Evolutionary conservation across 2,797 vertebrate genomes (phyloP).

Genomic region (Mycteria americana): DNA sequence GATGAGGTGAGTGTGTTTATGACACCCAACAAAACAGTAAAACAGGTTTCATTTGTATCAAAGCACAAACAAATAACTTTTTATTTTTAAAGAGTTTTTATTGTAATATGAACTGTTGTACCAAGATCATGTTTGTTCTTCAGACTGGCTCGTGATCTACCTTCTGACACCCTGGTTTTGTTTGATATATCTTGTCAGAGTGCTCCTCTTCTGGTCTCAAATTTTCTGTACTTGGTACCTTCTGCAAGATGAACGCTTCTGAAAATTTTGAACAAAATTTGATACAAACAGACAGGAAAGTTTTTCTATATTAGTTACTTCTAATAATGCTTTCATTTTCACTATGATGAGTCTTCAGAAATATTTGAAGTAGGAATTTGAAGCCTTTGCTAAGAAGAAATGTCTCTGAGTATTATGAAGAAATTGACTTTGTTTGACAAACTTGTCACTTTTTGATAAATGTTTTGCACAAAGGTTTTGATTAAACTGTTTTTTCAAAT

Average conservation of each 20-base stretch:
- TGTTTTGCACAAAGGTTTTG: neutral
- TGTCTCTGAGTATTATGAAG: neutral
- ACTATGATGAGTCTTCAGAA: neutral
- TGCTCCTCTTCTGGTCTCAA: neutral
- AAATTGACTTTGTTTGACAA: neutral
- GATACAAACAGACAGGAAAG: neutral
- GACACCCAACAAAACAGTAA: neutral
- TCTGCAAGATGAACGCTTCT: neutral
- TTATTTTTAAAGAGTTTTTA: neutral
- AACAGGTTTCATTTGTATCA: neutral
- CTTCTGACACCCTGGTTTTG: neutral
- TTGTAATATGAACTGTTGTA: neutral
- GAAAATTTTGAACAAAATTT: neutral
- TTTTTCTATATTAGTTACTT: neutral
- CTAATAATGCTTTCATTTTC: neutral
- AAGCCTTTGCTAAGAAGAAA: neutral
- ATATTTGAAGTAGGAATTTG: neutral
- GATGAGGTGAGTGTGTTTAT: slow-evolving; percentile 67
- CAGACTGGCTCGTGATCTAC: neutral
- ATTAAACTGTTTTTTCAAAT: neutral
- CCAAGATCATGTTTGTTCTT: neutral
- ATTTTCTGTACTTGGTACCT: neutral
- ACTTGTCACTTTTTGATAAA: neutral
- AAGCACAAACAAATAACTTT: neutral
- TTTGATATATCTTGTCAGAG: neutral